phyloP scores from a whole-genome alignment of 1,140 invertebrate genomes.

The Arion vulgaris region DNA sequence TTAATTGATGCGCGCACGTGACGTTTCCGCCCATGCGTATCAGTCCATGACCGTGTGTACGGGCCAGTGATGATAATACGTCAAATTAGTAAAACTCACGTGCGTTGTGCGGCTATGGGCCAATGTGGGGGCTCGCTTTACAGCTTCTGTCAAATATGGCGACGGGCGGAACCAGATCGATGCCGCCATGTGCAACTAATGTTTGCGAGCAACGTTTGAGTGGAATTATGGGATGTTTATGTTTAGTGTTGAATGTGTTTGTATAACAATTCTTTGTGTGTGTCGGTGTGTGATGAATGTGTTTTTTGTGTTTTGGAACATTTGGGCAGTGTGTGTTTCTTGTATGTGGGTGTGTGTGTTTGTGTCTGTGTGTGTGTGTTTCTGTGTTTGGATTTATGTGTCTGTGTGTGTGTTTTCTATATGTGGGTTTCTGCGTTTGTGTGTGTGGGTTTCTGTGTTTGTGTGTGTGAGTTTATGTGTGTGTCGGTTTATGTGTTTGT shows the following conservation, averaged over 20 bases:
- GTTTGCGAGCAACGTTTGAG: neutral
- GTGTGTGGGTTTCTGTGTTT: no score
- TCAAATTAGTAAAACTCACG: conserved; percentile 7
- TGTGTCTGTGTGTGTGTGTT: no score
- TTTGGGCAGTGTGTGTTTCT: no score
- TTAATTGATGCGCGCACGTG: conserved; percentile 9
- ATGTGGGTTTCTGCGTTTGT: no score
- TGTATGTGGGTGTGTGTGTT: no score
- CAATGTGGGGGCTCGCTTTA: neutral
- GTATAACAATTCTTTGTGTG: neutral
- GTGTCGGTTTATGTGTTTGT: no score
- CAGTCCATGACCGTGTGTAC: neutral
- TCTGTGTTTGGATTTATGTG: no score
- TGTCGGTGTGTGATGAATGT: no score
- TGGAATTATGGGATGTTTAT: neutral
- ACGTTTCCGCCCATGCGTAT: neutral
- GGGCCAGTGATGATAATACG: conserved; percentile 2
- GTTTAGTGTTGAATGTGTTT: neutral
- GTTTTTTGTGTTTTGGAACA: no score
- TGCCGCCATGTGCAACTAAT: neutral
- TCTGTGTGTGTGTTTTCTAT: no score
- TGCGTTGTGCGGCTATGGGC: neutral
- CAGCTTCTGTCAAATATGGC: conserved; percentile 7
- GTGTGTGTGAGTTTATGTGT: no score
- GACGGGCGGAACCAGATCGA: neutral